Base-by-base conservation (phyloP, 2,113 vertebrate genomes). In the Synchiropus splendidus region DNA sequence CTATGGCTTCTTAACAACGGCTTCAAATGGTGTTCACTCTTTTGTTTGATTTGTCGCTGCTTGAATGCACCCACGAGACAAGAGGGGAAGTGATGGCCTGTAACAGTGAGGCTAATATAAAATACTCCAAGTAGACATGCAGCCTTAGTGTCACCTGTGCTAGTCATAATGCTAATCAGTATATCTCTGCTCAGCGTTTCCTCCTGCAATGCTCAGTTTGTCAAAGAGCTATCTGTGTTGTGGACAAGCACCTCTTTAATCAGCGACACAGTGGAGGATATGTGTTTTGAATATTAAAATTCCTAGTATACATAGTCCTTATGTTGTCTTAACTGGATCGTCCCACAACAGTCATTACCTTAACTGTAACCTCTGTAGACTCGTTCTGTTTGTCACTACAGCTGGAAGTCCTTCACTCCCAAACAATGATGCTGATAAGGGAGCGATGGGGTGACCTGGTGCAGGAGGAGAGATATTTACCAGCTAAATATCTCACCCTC, bases 371-470 rank as follows among this genome's bases (percentile, higher is more conserved):
- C 0, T 57, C 2, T 18, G 67, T 83, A 99, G 94, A 99, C 79
- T 97, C 93, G 17, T 98, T 99, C 77, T 99, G 95, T 75, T 76
- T 99, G 57, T 97, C 95, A 2, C 91, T 99, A 69, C 95, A 99
- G 72, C 81, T 99, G 46, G 95, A 99, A 79, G 95, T 99, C 36
- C 77, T 99, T 36, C 94, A 97, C 82, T 98, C 92, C 12, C 95
- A 99, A 74, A 94, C 92, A 13, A 72, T 92, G 46, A 93, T 96
- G 93, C 83, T 99, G 68, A 86, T 98, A 54, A 85, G 92, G 38
- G 95, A 99, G 75, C 89, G 95, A 16, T 99, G 95, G 95, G 95
- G 95, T n/a, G 95, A 99, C 78, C 88, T 99, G 35, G 95, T 99
- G 54, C 94, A 97, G 66, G 92, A 97, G 63, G 95, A 99, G 75